Evolutionary conservation across 2,113 vertebrate species (phyloP), one percentile per base, ranked within the genome.

Genomic region (Orycteropus afer): DNA sequence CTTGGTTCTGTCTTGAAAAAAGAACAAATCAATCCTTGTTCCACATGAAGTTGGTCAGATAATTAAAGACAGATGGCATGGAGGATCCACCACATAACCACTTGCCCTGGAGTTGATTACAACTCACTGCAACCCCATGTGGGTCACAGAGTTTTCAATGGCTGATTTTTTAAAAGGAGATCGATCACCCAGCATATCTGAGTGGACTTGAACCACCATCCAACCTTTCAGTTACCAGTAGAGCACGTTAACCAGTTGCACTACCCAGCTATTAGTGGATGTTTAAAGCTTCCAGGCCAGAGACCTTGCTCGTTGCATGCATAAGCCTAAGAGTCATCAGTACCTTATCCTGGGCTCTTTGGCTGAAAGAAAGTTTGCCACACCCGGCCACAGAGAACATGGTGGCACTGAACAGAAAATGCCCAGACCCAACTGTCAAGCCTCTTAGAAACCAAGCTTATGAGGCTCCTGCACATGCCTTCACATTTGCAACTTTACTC

Each of bases 21-120:
- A 89, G 61, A 95, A 32, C 63, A 90, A 95, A 92, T 79, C 42
- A 87, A 95, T 87, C 9, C 9, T 90, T 93, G 32, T 74, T 80
- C 91, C 51, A 87, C 14, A 10, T 94, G 81, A 95, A 92, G 45
- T 49, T 69, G 65, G 53, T 82, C 69, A 78, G 79, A 91, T 91
- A 96, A 87, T 94, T 95, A 92, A 86, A 96, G 82, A 90, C 80
- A 92, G 77, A 92, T 78, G 57, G 57, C 17, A 27, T 42, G 59
- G 61, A 82, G 53, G 49, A 89, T 82, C 47, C 22, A 90, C 73
- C 74, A 85, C 53, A 78, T 42, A 81, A 57, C 81, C 89, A 32
- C 3, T 67, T 34, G 34, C 63, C 14, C 5, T 3, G 32, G 63
- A 67, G 32, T 67, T 4, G 63, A n/a, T 32, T 14, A n/a, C 7